Base-by-base conservation (phyloP, 1,140 invertebrate species). In the Euborellia annulipes region DNA sequence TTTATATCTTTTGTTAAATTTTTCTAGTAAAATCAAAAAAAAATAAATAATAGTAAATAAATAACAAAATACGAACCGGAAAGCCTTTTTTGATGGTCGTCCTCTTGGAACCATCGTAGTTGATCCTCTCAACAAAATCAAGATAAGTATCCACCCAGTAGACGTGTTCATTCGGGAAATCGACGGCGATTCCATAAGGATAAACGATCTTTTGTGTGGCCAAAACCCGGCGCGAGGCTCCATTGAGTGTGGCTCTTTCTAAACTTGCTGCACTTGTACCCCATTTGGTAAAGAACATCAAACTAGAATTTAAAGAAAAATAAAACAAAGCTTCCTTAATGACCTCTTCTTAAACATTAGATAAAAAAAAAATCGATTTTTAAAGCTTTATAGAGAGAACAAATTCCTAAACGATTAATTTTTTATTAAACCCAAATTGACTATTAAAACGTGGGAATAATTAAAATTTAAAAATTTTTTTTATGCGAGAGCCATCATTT, bases 121-220 rank as follows among this genome's bases (percentile, higher is more conserved):
- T 71, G 3, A 78, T 20, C 38, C 74, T 62, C 59, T 82, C 81
- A 11, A 83, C 72, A 54, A 72, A 76, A 61, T 84, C 80, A 47
- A 83, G 65, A 62, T 82, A 84, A 11, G 72, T 73, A 62, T 85
- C 82, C 30, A 79, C 75, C 80, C 81, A 88, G 62, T 85, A 88
- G 11, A 89, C 67, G 52, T 76, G 69, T 50, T 74, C 61, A 39
- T 71, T 73, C n/a, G 82, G 72, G 52, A 73, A 73, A 64, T 89
- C 84, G 14, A 84, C 63, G 16, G 78, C 68, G 13, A 84, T 63
- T 45, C 77, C 76, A 54, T 72, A 72, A 1, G 80, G 80, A 65
- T 83, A 82, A 49, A 84, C 79, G 49, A 84, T 79, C 58, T 77
- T 76, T 3, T 66, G 56, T 27, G 62, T 60, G 4, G 79, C 74